A percentile compares a stretch with the other conserved stretches of the same genome.
Conservation (phyloP, 1,140 invertebrate genomes). For the Drosophila carrolli region DNA sequence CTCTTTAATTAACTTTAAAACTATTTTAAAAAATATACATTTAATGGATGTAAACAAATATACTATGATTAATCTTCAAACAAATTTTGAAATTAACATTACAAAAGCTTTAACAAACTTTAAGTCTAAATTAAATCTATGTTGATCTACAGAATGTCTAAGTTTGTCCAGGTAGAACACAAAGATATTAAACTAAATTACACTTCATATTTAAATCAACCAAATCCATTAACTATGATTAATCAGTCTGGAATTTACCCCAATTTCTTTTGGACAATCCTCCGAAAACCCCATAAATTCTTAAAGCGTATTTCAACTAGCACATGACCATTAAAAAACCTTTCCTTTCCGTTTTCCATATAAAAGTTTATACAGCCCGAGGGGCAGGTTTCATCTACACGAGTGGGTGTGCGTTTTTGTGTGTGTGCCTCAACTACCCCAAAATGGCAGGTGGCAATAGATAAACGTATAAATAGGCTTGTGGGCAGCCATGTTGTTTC, state of each 20-base stretch:
- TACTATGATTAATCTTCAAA: too few relatives aligned
- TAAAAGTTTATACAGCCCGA: constrained; percentile 63
- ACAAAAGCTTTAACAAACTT: too few relatives aligned
- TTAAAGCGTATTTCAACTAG: constrained; percentile 30
- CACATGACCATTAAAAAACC: constrained; percentile 36
- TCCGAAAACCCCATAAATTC: constrained; percentile 40
- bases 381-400: constrained; percentile 69
- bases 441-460: constrained; percentile 77
- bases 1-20: too few relatives aligned
- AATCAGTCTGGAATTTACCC: constrained; percentile 36
- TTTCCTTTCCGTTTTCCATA: constrained; percentile 33
- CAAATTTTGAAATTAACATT: too few relatives aligned
- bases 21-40: too few relatives aligned
- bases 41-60: too few relatives aligned
- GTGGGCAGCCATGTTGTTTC: constrained; percentile 69
- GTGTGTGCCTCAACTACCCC: constrained; percentile 57
- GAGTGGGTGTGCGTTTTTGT: constrained; percentile 31
- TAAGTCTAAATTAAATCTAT: too few relatives aligned
- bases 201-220: constrained; percentile 10
- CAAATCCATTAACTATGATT: constrained; percentile 38
- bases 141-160: too few relatives aligned
- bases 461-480: constrained; percentile 56
- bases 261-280: constrained; percentile 29
- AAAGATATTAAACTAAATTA: background rate
- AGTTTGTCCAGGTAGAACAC: too few relatives aligned